Conservation (phyloP, 2,888 invertebrate genomes). For the Eupithecia subumbrata region DNA sequence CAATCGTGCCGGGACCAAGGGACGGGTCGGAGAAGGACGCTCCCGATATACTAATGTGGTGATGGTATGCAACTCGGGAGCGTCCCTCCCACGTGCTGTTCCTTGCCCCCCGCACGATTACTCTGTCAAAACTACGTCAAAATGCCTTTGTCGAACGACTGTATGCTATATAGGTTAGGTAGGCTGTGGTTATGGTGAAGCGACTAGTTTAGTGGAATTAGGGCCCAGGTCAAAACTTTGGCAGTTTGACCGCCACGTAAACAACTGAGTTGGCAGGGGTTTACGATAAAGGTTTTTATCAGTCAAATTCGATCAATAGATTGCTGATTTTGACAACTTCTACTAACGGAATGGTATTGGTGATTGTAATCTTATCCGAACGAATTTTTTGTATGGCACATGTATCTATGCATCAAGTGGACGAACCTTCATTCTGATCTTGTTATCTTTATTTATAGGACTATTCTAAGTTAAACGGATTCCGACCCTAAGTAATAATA, state of each 20-base stretch:
- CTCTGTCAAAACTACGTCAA: no score
- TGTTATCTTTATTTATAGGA: background rate
- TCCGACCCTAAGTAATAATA: background rate
- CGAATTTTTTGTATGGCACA: background rate
- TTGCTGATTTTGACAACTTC: conserved; percentile 4
- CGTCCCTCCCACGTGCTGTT: no score
- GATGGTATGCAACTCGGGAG: no score
- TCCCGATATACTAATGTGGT: no score
- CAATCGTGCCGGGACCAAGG: no score
- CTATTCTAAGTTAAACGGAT: background rate
- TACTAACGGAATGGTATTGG: background rate
- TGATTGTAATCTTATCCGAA: background rate
- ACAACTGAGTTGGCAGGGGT: background rate
- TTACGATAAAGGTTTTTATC: background rate
- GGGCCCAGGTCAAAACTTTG: background rate
- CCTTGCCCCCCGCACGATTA: no score
- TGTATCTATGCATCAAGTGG: background rate
- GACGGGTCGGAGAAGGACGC: no score
- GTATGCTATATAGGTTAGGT: no score
- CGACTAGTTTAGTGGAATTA: no score
- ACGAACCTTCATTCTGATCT: background rate
- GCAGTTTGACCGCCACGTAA: background rate
- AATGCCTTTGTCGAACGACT: no score
- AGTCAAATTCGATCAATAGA: background rate
- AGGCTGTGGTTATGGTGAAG: no score